These are phyloP conservation scores for Trematomus bernacchii DNA, from an alignment of 2,797 vertebrate species.

Conservation along the genomic window DNA sequence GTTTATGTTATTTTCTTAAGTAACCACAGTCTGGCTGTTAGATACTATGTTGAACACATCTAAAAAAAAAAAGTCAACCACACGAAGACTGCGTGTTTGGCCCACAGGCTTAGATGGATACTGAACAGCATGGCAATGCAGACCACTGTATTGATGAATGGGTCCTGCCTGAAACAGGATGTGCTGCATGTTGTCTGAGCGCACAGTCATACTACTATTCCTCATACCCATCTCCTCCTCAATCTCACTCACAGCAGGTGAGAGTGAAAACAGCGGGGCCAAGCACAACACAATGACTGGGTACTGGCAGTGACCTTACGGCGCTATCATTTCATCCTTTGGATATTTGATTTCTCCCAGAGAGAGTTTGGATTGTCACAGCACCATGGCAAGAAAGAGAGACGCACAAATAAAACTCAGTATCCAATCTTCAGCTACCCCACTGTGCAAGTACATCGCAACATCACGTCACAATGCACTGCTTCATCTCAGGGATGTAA, in stretches of 20 bases:
- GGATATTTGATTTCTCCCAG: conserved; percentile 31
- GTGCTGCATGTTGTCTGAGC: conserved; percentile 8
- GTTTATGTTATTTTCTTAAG: neutral
- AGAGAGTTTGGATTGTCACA: conserved; percentile 25
- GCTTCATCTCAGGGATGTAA: neutral
- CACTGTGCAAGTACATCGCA: neutral
- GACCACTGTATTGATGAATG: neutral
- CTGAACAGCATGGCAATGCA: conserved; percentile 27
- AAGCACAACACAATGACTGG: conserved; percentile 27
- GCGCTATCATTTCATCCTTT: conserved; percentile 21
- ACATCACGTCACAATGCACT: too few relatives aligned
- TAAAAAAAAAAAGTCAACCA: conserved; percentile 8
- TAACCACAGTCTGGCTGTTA: neutral
- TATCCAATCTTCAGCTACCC: conserved; percentile 20
- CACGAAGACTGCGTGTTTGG: conserved; percentile 14
- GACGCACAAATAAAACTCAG: conserved; percentile 14
- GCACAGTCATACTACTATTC: conserved; percentile 22
- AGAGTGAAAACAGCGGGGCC: conserved; percentile 41
- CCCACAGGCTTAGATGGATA: conserved; percentile 17
- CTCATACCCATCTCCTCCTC: conserved; percentile 44
- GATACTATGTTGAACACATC: neutral
- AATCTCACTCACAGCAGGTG: conserved; percentile 62
- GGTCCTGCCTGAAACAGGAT: conserved; percentile 31
- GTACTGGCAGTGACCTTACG: conserved; percentile 36
- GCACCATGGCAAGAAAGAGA: conserved; percentile 12